Percentiles rank a stretch among this genome's conserved stretches.
Conservation (phyloP, 2,888 invertebrate species). For the Tachystola acroxantha region DNA sequence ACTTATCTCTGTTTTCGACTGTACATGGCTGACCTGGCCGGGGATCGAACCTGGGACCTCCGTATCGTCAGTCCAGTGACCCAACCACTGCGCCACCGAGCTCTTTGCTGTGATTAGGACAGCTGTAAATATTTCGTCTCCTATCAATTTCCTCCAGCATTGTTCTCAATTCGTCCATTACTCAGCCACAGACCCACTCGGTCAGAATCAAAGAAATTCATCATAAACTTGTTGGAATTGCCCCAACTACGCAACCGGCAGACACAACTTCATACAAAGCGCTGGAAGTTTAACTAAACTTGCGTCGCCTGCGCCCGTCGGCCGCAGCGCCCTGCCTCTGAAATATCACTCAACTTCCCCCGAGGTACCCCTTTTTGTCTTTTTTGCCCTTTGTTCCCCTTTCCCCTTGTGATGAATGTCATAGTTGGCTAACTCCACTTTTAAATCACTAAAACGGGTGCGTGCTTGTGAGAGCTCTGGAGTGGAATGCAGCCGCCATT, state of each 20-base stretch:
- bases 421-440: slow-evolving; percentile 25
- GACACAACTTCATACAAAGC: slow-evolving; percentile 9
- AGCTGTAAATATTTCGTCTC: no score
- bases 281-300: slow-evolving; percentile 18
- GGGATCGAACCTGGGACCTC: no score
- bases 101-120: no score
- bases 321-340: slow-evolving; percentile 14
- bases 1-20: no score
- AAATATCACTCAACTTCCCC: slow-evolving; percentile 27
- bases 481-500: slow-evolving; percentile 8
- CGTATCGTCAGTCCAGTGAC: no score
- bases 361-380: slow-evolving; percentile 20
- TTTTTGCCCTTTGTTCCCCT: slow-evolving; percentile 20
- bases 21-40: no score
- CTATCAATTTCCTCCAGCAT: no score
- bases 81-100: no score
- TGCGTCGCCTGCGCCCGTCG: slow-evolving; percentile 2
- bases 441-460: slow-evolving; percentile 19
- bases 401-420: slow-evolving; percentile 26
- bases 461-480: slow-evolving; percentile 25
- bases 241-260: slow-evolving; percentile 2
- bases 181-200: no score
- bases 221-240: slow-evolving; percentile 4
- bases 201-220: slow-evolving; percentile 1
- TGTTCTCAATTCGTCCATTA: no score